phyloP scores from a whole-genome alignment of 2,113 vertebrate genomes.

The Oryzias curvinotus region DNA sequence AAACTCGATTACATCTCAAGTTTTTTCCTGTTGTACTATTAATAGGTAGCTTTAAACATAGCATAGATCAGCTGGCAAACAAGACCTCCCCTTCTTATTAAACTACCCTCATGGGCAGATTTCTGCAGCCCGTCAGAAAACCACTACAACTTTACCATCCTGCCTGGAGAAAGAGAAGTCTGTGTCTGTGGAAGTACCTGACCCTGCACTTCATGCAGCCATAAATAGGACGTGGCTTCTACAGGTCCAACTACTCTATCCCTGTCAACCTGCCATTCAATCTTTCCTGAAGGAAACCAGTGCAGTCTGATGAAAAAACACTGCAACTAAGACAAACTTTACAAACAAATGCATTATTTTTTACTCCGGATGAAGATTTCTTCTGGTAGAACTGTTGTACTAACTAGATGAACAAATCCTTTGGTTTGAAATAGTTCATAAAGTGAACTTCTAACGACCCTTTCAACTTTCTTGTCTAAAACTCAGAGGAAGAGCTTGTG shows the following conservation, averaged over 20 bases:
- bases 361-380: background rate
- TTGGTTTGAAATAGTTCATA: too few species aligned
- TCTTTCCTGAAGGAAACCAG: conserved; percentile 10
- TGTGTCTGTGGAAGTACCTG: conserved; percentile 59
- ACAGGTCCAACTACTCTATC: conserved; percentile 38
- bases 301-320: conserved; percentile 9
- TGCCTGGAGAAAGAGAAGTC: conserved; percentile 57
- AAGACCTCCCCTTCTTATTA: conserved; percentile 12
- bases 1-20: too few species aligned
- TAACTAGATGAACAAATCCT: too few species aligned
- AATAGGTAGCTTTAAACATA: background rate
- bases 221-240: conserved; percentile 70
- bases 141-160: conserved; percentile 59
- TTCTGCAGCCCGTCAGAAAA: conserved; percentile 42
- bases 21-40: background rate
- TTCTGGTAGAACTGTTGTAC: too few species aligned
- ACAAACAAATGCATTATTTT: background rate
- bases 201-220: conserved; percentile 67
- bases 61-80: conserved; percentile 5
- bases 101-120: conserved; percentile 27
- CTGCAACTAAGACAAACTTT: conserved; percentile 8
- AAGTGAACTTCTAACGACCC: too few species aligned
- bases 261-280: conserved; percentile 42
- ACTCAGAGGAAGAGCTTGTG: too few species aligned
- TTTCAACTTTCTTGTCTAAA: too few species aligned